A percentile compares a stretch with the other conserved stretches of the same genome.
phyloP scores from a whole-genome alignment of 2,113 vertebrate genomes.

The Caranx ignobilis region DNA sequence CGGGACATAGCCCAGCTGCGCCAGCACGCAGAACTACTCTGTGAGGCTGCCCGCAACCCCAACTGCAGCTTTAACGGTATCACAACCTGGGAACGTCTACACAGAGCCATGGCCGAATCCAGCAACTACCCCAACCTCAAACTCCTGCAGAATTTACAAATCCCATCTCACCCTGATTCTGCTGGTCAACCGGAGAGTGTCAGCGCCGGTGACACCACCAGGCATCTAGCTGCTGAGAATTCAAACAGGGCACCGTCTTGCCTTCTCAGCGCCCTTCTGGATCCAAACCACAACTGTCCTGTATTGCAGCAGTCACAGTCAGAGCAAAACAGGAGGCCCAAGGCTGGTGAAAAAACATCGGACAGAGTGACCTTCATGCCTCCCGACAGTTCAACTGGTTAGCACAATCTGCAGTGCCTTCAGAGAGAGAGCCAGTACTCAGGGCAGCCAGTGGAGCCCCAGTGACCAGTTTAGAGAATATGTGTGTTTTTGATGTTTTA shows the following conservation, averaged over 20 bases:
- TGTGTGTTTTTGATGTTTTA: constrained; percentile 7
- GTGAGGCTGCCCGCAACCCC: constrained; percentile 59
- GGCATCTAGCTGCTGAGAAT: constrained; percentile 8
- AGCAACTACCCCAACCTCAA: constrained; percentile 72
- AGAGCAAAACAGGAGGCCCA: constrained; percentile 24
- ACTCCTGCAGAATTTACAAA: constrained; percentile 26
- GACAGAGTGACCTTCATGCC: constrained; percentile 51
- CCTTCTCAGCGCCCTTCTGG: not conserved
- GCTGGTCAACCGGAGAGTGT: constrained; percentile 3
- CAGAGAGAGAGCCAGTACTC: constrained; percentile 15
- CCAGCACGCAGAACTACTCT: constrained; percentile 79
- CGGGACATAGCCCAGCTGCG: constrained; percentile 77
- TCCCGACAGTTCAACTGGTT: constrained; percentile 78
- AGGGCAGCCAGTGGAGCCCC: constrained; percentile 1
- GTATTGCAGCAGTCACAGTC: constrained; percentile 9
- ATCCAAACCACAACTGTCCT: constrained; percentile 14
- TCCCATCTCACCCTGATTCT: not conserved
- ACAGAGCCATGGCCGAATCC: constrained; percentile 75
- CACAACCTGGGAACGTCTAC: constrained; percentile 61
- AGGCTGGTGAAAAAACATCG: not conserved
- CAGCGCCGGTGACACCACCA: not conserved
- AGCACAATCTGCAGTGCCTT: constrained; percentile 53
- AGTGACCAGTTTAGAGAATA: not conserved
- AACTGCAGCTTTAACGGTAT: not conserved
- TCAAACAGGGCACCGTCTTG: constrained; percentile 8